Base-by-base conservation (phyloP, 2,797 vertebrate genomes). In the Chloroceryle amazona region DNA sequence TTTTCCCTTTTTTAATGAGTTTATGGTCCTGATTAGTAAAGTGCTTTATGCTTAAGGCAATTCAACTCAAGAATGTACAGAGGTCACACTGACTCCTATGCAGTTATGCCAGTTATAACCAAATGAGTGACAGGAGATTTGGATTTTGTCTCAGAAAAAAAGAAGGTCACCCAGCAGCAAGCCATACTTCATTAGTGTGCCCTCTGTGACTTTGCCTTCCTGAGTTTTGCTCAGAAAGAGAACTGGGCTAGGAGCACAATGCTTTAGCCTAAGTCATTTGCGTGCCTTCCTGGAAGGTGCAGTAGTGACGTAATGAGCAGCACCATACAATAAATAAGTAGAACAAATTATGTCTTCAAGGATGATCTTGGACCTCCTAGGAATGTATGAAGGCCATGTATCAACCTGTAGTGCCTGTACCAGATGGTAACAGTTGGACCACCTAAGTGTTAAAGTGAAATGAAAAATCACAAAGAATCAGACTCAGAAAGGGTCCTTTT, bases 301-400 rank as follows among this genome's bases (percentile, higher is more conserved):
- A 46, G 44, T 0, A 0, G 62, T 44, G 52, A 19, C 0, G 0
- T 31, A 6, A 26, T 47, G 72, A 74, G 66, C 28, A 86, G 58
- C 5, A 7, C 13, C 2, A 21, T 14, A 9, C 9, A 46, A 5
- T 11, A 42, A 26, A 21, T 58, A 35, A 29, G n/a, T 21, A 81
- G 51, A 78, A 29, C 14, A 37, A 79, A 62, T 21, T 13, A 13
- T 6, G 11, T 67, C 73, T 60, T 71, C 18, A 31, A 63, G 49
- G 25, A 44, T 58, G 41, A 23, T 52, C 13, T 37, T 70, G 67
- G 29, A 49, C 15, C 11, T 86, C 52, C 33, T 25, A 6, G 3
- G 10, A 11, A 16, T 0, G 0, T n/a, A 6, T 44, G 25, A 44
- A 70, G 44, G 28, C 22, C 15, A 0, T 9, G 9, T 33, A 23